Evolutionary conservation across 2,113 vertebrate genomes (phyloP).

Genomic region (Scytalopus superciliaris): DNA sequence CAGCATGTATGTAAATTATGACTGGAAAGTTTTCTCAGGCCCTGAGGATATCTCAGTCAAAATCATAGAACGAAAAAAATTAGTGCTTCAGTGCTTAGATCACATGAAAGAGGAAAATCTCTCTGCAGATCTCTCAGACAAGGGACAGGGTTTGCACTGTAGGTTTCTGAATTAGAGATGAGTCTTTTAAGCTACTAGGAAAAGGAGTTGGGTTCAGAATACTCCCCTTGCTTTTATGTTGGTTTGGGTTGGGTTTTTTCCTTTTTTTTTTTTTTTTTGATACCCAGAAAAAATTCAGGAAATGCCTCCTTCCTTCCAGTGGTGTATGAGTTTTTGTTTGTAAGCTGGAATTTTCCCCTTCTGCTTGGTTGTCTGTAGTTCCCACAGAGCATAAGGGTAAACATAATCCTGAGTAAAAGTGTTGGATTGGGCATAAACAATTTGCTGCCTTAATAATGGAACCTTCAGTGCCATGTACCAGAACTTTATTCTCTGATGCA

Average conservation of each 20-base stretch:
- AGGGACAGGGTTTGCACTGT: neutral
- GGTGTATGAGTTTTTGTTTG: neutral
- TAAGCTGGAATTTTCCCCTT: neutral
- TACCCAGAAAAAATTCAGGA: neutral
- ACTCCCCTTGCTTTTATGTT: neutral
- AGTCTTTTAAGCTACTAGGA: neutral
- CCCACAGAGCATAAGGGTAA: neutral
- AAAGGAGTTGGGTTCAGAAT: neutral
- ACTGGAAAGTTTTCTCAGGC: neutral
- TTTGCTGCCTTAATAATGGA: neutral
- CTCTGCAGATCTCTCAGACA: neutral
- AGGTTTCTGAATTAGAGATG: neutral
- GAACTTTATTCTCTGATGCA: neutral
- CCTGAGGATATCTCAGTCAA: neutral
- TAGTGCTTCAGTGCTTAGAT: neutral
- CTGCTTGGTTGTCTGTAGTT: neutral
- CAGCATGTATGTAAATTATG: neutral
- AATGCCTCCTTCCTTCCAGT: neutral
- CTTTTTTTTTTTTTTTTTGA: rapidly evolving
- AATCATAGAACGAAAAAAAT: neutral
- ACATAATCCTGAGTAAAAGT: neutral
- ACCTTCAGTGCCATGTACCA: neutral
- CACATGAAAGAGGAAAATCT: neutral
- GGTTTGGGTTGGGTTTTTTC: neutral
- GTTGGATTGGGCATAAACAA: neutral